These are phyloP conservation scores for Drosophila ogumai DNA, from an alignment of 1,140 invertebrate genomes.

Conservation along the genomic window DNA sequence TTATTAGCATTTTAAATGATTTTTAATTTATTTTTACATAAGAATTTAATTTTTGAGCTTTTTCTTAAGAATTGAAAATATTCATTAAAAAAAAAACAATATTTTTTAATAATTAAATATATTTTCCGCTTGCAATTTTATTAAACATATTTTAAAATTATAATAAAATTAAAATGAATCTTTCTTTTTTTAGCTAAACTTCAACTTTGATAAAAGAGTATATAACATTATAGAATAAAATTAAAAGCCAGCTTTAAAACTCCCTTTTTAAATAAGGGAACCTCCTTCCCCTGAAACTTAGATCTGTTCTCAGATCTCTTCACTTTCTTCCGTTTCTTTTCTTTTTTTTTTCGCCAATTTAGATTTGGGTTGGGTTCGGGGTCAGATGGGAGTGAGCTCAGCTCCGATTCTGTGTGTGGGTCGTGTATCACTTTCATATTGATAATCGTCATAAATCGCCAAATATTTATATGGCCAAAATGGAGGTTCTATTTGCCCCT, in stretches of 20 bases:
- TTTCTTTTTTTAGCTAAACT: too few species aligned
- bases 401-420: constrained; percentile 41
- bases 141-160: too few species aligned
- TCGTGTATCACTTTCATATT: constrained; percentile 80
- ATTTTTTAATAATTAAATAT: too few species aligned
- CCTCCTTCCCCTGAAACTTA: not conserved
- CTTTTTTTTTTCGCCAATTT: constrained; percentile 4
- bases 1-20: too few species aligned
- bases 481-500: constrained; percentile 27
- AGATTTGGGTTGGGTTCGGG: constrained; percentile 33
- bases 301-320: constrained; percentile 7
- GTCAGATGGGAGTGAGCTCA: constrained; percentile 12
- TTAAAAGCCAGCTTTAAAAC: not conserved
- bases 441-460: constrained; percentile 76
- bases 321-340: constrained; percentile 24
- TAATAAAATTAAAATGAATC: too few species aligned
- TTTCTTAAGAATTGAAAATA: too few species aligned
- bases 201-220: not conserved
- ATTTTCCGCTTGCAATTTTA: too few species aligned
- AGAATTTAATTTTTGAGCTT: too few species aligned
- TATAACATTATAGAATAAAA: not conserved
- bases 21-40: too few species aligned
- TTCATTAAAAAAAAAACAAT: too few species aligned
- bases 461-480: constrained; percentile 57
- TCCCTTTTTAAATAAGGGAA: not conserved